Evolutionary conservation across 2,113 vertebrate species (phyloP).

Genomic region (Machaerirhynchus nigripectus): DNA sequence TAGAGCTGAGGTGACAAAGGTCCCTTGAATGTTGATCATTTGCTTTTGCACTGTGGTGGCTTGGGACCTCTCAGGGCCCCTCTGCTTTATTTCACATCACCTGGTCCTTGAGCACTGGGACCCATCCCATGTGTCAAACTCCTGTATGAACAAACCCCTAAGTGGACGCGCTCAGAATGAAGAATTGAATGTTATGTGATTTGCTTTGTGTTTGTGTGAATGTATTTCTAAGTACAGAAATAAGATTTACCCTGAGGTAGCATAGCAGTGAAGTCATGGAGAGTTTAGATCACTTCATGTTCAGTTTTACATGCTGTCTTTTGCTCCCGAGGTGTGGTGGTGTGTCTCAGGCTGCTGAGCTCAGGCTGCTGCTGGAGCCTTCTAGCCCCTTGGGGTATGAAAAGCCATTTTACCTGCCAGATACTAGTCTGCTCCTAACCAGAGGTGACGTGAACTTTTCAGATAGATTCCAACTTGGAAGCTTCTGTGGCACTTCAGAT

Average conservation of each 20-base stretch:
- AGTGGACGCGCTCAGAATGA: rapidly evolving
- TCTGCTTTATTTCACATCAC: background rate
- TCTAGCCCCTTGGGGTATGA: background rate
- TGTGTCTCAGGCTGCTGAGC: background rate
- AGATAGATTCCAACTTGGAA: background rate
- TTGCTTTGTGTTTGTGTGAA: background rate
- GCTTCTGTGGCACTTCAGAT: conserved; percentile 1
- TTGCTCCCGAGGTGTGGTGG: background rate
- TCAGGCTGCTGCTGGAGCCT: background rate
- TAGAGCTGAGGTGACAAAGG: background rate
- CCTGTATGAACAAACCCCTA: rapidly evolving
- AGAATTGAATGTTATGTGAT: background rate
- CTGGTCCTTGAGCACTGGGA: background rate
- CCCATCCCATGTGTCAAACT: rapidly evolving
- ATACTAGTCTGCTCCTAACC: conserved; percentile 16
- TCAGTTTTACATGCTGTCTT: background rate
- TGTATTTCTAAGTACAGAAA: background rate
- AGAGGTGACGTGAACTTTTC: conserved; percentile 9
- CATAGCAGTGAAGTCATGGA: background rate
- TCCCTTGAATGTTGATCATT: background rate
- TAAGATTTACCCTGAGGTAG: background rate
- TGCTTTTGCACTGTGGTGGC: background rate
- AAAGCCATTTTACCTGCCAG: conserved; percentile 1
- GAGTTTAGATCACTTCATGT: conserved; percentile 4
- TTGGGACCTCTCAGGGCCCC: background rate